Percentiles rank a stretch among this genome's conserved stretches.
Conservation (phyloP, 2,888 invertebrate species). For the Ganaspis brasiliensis region DNA sequence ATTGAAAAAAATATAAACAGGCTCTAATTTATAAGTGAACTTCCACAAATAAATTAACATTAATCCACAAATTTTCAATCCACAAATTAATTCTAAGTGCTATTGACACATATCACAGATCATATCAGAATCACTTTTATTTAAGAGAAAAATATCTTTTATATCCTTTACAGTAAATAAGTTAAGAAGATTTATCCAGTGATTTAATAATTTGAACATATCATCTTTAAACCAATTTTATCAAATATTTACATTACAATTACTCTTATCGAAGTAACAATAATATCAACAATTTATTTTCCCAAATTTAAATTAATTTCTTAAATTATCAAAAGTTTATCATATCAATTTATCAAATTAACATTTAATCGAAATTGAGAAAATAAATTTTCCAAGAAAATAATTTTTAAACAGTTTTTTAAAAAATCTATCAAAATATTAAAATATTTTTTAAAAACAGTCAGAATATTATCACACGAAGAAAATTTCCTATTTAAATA, state of each 20-base stretch:
- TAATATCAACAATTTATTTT: neutral
- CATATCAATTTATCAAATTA: no score
- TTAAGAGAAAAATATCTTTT: neutral
- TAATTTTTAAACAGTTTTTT: no score
- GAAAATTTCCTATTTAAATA: no score
- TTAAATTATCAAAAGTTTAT: no score
- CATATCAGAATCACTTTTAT: constrained; percentile 28
- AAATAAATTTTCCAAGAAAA: no score
- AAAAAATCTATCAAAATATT: no score
- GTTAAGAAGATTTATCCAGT: neutral
- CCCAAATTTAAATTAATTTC: neutral
- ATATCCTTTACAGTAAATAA: neutral
- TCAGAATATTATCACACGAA: no score
- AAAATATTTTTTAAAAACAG: no score
- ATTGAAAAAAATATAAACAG: neutral
- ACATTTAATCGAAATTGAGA: no score
- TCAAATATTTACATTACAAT: no score
- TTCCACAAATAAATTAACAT: constrained; percentile 20
- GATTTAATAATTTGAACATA: neutral
- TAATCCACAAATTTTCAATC: no score
- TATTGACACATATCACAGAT: constrained; percentile 20
- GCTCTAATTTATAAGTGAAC: constrained; percentile 30
- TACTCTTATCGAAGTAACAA: neutral
- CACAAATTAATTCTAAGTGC: constrained; percentile 31
- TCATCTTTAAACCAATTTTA: neutral